Evolutionary conservation across 1,140 invertebrate species (phyloP), one percentile per base, ranked within the genome.

Genomic region (Callitettix versicolor): DNA sequence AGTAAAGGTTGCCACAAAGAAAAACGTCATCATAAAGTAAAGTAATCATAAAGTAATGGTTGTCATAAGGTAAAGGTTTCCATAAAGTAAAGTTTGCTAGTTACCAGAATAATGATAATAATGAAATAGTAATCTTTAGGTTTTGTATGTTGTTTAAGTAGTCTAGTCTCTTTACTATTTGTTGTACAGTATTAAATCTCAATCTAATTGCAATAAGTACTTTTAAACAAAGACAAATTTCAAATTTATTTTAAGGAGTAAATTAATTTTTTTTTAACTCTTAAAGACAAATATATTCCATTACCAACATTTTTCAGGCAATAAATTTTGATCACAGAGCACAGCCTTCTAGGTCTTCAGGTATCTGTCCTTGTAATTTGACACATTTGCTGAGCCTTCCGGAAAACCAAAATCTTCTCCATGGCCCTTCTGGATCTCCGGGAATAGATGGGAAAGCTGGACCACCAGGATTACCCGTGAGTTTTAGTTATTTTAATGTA

Each of bases 401-500:
- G 22, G 76, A 76, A 61, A 76, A 79, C 3, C 76, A 81, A 40
- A 84, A 62, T 64, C 69, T 84, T 17, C 75, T 75, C 36, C 82
- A 82, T 20, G 64, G 64, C 6, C 30, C 22, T 9, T 56, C 55
- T 12, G 65, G 65, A 2, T 46, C 58, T 34, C 61, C 62, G 1
- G 86, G 85, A 40, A 77, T 81, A 62, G 69, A 74, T 47, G 76
- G 75, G 18, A 75, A 74, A 58, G 77, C 79, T 41, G 86, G 87
- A n/a, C 74, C 80, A 49, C 84, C 84, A 62, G 87, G 87, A 58
- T 75, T 84, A 17, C 82, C 85, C 65, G 84, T 86, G 74, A 73
- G 76, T 72, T 53, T 3, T n/a, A 6, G 4, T 15, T 15, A 18
- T 18, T 5, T 41, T 36, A 9, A 9, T 9, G 34, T 36, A n/a